These are phyloP conservation scores for Cyanoderma ruficeps DNA, from an alignment of 2,113 vertebrate species.

Conservation along the genomic window DNA sequence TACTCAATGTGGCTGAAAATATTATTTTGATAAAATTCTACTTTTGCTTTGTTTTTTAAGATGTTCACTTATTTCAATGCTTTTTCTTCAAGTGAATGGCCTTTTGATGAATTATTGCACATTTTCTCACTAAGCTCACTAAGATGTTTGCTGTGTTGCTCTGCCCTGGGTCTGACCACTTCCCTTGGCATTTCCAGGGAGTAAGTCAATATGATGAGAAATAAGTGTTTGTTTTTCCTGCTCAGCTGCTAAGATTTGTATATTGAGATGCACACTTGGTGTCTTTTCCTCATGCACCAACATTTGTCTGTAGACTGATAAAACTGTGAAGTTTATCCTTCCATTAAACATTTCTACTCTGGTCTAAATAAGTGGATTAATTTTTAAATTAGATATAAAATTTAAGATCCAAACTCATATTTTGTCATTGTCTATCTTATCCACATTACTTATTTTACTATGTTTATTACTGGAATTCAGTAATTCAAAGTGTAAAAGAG, in stretches of 20 bases:
- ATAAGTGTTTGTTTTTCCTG: neutral
- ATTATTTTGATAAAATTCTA: neutral
- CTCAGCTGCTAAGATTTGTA: neutral
- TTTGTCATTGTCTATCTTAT: neutral
- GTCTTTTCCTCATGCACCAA: neutral
- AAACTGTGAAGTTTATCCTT: neutral
- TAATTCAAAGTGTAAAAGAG: neutral
- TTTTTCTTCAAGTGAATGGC: neutral
- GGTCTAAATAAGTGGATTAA: neutral
- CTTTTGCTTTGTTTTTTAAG: neutral
- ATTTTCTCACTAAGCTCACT: neutral
- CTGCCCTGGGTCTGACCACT: neutral
- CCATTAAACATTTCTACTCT: neutral
- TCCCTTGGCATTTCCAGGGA: neutral
- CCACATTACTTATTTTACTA: neutral
- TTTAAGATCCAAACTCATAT: neutral
- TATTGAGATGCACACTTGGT: neutral
- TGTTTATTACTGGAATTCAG: neutral
- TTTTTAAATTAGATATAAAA: neutral
- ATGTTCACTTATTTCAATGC: neutral
- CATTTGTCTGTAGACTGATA: neutral
- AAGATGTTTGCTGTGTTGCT: neutral
- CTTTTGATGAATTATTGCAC: constrained; percentile 9
- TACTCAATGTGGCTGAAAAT: neutral
- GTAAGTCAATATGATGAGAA: neutral